Conservation (phyloP, 2,888 invertebrate species). For the Cremastinae sp. region DNA sequence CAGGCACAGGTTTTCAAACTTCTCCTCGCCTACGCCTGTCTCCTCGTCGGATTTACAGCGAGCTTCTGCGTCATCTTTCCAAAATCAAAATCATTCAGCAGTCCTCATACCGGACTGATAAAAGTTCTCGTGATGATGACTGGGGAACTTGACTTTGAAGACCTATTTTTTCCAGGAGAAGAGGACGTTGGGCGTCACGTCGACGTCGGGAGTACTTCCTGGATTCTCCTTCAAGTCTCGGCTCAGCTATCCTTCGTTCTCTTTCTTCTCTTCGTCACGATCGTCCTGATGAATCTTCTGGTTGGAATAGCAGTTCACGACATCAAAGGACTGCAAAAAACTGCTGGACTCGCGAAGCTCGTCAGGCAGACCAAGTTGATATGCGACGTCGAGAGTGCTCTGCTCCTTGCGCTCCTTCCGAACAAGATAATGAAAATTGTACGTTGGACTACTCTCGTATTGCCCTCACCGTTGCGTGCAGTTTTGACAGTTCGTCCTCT, state of each 20-base stretch:
- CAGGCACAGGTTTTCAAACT: constrained; percentile 93
- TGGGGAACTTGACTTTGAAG: constrained; percentile 90
- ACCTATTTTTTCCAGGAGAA: constrained; percentile 83
- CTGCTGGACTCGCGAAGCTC: constrained; percentile 90
- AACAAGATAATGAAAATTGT: constrained; percentile 87
- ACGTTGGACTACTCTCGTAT: constrained; percentile 89
- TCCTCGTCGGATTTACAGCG: constrained; percentile 92
- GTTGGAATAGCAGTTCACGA: constrained; percentile 94
- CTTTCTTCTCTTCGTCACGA: constrained; percentile 91
- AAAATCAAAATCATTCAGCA: constrained; percentile 89
- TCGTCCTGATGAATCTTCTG: constrained; percentile 91
- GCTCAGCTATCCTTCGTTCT: constrained; percentile 91
- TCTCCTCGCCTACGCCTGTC: constrained; percentile 91
- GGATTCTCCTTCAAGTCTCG: constrained; percentile 88
- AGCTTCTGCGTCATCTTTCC: constrained; percentile 95
- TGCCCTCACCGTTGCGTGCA: constrained; percentile 90
- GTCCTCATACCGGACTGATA: constrained; percentile 91
- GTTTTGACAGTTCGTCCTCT: constrained; percentile 91
- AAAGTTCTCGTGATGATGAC: constrained; percentile 95
- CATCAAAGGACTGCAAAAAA: constrained; percentile 92
- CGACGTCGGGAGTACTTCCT: constrained; percentile 71
- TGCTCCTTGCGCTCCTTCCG: constrained; percentile 90
- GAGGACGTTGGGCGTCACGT: constrained; percentile 86
- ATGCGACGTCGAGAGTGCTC: constrained; percentile 90
- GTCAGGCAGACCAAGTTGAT: constrained; percentile 93